These are phyloP conservation scores for Macrobrachium nipponense DNA, from an alignment of 1,140 invertebrate species.

Conservation along the genomic window DNA sequence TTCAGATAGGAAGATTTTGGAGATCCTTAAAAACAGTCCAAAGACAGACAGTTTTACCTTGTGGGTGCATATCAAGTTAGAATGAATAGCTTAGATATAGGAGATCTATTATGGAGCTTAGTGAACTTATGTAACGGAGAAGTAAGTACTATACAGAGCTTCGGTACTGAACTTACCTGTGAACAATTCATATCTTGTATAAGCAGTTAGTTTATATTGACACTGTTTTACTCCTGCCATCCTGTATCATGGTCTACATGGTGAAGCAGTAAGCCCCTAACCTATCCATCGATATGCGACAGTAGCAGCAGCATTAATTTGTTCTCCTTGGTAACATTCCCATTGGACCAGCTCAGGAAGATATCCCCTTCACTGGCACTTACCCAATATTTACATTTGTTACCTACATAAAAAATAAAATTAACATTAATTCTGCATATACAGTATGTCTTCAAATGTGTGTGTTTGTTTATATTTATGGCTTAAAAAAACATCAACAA, in stretches of 20 bases:
- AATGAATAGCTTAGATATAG: slow-evolving; percentile 36
- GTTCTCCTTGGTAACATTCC: slow-evolving; percentile 33
- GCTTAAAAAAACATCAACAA: no score
- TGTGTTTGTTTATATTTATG: no score
- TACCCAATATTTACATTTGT: not conserved
- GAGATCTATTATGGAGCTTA: slow-evolving; percentile 20
- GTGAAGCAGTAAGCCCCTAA: slow-evolving; percentile 1
- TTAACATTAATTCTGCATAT: no score
- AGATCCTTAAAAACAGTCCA: no score
- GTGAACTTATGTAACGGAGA: not conserved
- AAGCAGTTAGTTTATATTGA: slow-evolving; percentile 20
- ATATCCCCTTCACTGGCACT: slow-evolving; percentile 37
- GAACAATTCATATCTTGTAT: slow-evolving; percentile 14
- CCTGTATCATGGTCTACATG: not conserved
- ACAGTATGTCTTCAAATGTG: no score
- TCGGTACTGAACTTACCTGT: slow-evolving; percentile 9
- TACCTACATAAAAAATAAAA: not conserved
- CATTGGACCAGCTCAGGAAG: slow-evolving; percentile 43
- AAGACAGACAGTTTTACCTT: slow-evolving; percentile 6
- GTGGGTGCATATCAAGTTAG: slow-evolving; percentile 42
- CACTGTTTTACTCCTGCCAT: slow-evolving; percentile 1
- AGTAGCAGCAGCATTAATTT: slow-evolving; percentile 17
- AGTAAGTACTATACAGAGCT: no score
- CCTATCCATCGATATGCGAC: slow-evolving; percentile 5
- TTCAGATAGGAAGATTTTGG: not conserved